These are phyloP conservation scores for Callithrix jacchus DNA, from an alignment of 2,113 vertebrate species.

Conservation along the genomic window DNA sequence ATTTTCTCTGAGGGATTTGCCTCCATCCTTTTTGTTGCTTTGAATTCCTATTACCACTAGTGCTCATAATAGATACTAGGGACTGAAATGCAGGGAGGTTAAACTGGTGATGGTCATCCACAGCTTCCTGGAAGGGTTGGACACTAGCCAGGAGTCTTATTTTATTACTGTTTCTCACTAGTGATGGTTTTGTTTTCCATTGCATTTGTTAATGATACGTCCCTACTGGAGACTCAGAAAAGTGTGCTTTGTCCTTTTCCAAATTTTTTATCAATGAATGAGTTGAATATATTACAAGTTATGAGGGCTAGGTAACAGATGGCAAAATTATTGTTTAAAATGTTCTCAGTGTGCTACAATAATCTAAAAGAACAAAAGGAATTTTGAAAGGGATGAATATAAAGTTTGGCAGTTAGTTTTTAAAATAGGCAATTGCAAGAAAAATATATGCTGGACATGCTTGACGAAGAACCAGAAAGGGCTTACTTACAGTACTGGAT, in stretches of 20 bases:
- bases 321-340: background rate
- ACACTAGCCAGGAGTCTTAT: background rate
- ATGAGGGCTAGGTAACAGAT: background rate
- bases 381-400: background rate
- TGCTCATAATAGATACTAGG: background rate
- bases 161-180: background rate
- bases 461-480: background rate
- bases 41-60: background rate
- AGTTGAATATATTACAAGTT: background rate
- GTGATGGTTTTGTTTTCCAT: background rate
- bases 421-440: background rate
- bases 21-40: background rate
- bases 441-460: background rate
- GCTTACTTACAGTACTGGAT: background rate
- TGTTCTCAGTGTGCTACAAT: background rate
- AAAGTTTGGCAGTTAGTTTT: background rate
- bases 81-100: background rate
- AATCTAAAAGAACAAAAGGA: background rate
- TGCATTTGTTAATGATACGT: background rate
- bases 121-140: background rate
- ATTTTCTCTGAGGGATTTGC: background rate
- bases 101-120: background rate
- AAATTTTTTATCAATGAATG: background rate
- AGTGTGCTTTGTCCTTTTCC: background rate
- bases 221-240: background rate